Conservation (phyloP, 2,888 invertebrate species). For the Thereva unica region DNA sequence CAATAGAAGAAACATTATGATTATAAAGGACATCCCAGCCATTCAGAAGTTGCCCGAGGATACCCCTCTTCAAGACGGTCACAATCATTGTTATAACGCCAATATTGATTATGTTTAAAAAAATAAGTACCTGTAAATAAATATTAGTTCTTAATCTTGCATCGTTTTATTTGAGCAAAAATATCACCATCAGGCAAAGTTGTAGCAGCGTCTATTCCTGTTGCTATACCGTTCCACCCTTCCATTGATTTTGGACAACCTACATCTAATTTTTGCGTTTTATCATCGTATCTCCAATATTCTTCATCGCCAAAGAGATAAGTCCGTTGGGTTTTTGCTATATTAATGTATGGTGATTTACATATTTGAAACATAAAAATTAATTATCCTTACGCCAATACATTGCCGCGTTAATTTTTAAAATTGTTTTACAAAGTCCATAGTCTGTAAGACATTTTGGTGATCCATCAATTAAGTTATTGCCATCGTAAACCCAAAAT, state of each 20-base stretch:
- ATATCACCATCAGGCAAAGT: conserved; percentile 71
- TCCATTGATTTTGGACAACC: conserved; percentile 72
- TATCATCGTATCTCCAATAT: conserved; percentile 74
- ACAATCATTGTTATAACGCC: conserved; percentile 72
- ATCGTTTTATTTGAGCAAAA: conserved; percentile 14
- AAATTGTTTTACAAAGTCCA: conserved; percentile 63
- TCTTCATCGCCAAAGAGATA: conserved; percentile 66
- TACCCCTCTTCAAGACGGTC: conserved; percentile 66
- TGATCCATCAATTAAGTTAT: conserved; percentile 61
- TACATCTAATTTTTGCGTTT: conserved; percentile 61
- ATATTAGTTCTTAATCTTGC: conserved; percentile 6
- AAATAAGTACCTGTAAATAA: conserved; percentile 69
- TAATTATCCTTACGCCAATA: conserved; percentile 62
- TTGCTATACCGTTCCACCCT: conserved; percentile 72
- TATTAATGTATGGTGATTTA: conserved; percentile 6
- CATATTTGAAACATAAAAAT: conserved; percentile 25
- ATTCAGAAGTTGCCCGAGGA: conserved; percentile 67
- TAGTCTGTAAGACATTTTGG: conserved; percentile 66
- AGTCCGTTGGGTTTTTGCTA: conserved; percentile 63
- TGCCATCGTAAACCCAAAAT: conserved; percentile 71
- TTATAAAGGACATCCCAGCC: conserved; percentile 75
- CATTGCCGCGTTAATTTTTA: conserved; percentile 71
- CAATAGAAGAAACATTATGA: too few species aligned
- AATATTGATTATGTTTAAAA: conserved; percentile 74
- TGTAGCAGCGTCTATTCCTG: conserved; percentile 75